Base-by-base conservation (phyloP, 2,113 vertebrate species). In the Larimichthys polyactis region DNA sequence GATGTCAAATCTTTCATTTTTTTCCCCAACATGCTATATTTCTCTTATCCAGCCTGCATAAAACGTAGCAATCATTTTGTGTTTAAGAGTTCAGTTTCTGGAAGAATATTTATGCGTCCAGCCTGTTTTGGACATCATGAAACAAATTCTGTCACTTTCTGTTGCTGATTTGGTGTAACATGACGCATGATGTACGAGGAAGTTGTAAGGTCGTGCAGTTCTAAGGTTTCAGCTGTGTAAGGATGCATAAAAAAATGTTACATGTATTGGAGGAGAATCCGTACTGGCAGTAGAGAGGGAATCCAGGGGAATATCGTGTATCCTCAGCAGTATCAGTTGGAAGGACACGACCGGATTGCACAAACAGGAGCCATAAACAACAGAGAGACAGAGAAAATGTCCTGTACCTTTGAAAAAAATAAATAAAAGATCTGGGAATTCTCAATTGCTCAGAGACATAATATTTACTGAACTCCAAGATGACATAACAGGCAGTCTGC, bases 401-500 rank as follows among this genome's bases (percentile, higher is more conserved):
- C 40, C 49, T 57, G 49, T 78, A 40, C 24, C 24, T 24, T 57
- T n/a, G 83, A 52, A 55, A 55, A 49, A 58, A 20, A 17, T 52
- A 72, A 65, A 74, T 16, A 78, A 68, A 74, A 69, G 46, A 75
- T 78, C 67, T 85, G 79, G 48, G 48, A 70, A 44, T 82, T 82
- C 52, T 79, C 70, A 78, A 62, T 71, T 86, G 84, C 87, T 84
- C 82, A 85, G 87, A 81, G 65, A 90, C 90, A 83, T 81, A 88
- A 91, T 88, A 90, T 91, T 90, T 90, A 91, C 87, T 29, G 3
- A 85, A 80, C 78, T 79, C 83, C 52, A 86, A 16, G 81, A 89
- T 82, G 66, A 88, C 79, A 84, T 80, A 90, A 90, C 64, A 79
- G 70, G 17, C 63, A 65, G 70, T 17, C 63, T 73, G 64, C 75